Base-by-base conservation (phyloP, 2,113 vertebrate genomes). In the Triplophysa dalaica region DNA sequence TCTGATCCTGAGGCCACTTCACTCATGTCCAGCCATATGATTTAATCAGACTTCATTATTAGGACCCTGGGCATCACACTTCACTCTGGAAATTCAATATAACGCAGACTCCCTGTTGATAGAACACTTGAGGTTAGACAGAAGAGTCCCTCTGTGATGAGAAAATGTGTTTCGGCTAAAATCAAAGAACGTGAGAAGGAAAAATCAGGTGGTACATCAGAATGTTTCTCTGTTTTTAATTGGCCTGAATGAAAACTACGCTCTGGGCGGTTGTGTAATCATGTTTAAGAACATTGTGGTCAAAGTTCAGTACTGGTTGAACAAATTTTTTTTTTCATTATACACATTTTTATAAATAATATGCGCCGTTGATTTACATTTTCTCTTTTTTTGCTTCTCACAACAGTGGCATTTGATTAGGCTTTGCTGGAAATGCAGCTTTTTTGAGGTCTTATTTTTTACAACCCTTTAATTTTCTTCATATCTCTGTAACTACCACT, bases 11-110 rank as follows among this genome's bases (percentile, higher is more conserved):
- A 54, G 29, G 52, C 68, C 69, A 52, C 52, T 82, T 50, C 76
- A 22, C 69, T 48, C 41, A 58, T 80, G 79, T 56, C 61, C n/a
- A 26, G 61, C 74, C 52, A 60, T 65, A 76, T 78, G 52, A 78
- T 61, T 26, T 75, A 82, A 79, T 82, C 81, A 75, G 68, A 68
- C 19, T 75, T 75, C 54, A 82, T 82, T 60, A 69, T 79, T 61
- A 65, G 1, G 16, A 79, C 70, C 63, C 75, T 82, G 62, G 73
- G 70, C 21, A 8, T 9, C 12, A 17, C 41, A 33, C 63, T 33
- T 8, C 54, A 73, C 70, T 21, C 24, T 69, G 56, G 29, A 73
- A 62, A 79, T 63, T 74, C 50, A 65, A 69, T 82, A 67, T 75
- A 22, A 29, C 38, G 5, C 69, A 22, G 62, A 29, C 75, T 66